These are phyloP conservation scores for Halisarca cf. caerulea DNA, from an alignment of 37 sponge, comb jelly and placozoan species.

Conservation along the genomic window DNA sequence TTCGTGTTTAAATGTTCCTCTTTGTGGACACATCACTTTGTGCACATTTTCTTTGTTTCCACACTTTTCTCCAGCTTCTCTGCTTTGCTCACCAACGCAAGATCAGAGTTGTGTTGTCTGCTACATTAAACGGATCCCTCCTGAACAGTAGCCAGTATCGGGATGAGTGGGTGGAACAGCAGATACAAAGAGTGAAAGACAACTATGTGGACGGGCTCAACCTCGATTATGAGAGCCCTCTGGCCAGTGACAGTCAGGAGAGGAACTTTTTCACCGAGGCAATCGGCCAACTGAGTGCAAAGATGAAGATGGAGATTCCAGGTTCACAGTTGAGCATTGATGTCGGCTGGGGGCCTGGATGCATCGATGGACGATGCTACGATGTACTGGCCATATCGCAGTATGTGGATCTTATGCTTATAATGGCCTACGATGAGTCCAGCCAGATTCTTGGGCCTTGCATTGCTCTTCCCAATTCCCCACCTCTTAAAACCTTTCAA, in stretches of 20 bases:
- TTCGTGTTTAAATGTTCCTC: too few species aligned
- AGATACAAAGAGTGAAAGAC: constrained; percentile 34
- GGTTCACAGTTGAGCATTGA: constrained; percentile 66
- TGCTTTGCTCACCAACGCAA: constrained; percentile 68
- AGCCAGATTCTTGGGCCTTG: constrained; percentile 81
- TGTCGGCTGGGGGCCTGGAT: constrained; percentile 82
- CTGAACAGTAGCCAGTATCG: constrained; percentile 21
- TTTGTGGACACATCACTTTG: too few species aligned
- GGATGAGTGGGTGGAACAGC: constrained; percentile 31
- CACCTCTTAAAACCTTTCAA: constrained; percentile 32
- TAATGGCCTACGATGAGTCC: constrained; percentile 91
- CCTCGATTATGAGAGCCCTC: constrained; percentile 74
- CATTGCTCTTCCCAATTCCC: constrained; percentile 82
- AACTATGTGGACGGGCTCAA: constrained; percentile 76
- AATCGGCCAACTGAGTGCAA: background rate
- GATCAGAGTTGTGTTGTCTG: constrained; percentile 60
- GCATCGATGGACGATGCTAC: constrained; percentile 82
- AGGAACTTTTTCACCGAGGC: background rate
- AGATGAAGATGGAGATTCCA: background rate
- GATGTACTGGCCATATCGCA: constrained; percentile 47
- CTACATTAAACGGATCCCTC: constrained; percentile 19
- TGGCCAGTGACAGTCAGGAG: constrained; percentile 25
- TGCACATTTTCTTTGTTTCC: too few species aligned
- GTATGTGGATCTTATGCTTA: constrained; percentile 64
- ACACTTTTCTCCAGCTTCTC: too few species aligned